Percentiles rank a stretch among this genome's conserved stretches.
phyloP scores from a whole-genome alignment of 2,113 vertebrate species.

The Thalassoma bifasciatum region DNA sequence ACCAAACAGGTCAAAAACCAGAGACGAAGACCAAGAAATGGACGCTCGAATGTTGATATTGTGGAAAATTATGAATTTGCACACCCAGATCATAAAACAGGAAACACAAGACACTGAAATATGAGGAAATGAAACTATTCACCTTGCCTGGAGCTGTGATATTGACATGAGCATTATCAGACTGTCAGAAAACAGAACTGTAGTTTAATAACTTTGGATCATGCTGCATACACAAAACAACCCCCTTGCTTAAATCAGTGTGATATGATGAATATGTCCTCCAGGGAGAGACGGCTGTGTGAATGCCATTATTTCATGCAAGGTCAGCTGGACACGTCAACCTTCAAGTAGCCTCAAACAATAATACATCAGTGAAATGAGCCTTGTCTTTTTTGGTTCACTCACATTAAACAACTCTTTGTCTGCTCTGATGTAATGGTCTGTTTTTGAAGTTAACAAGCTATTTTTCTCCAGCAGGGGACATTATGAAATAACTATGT shows the following conservation, averaged over 20 bases:
- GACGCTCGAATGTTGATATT: no score
- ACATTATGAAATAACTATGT: conserved; percentile 69
- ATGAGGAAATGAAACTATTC: no score
- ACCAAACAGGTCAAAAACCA: no score
- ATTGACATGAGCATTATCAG: no score
- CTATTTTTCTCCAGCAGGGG: conserved; percentile 53
- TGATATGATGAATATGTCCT: conserved; percentile 42
- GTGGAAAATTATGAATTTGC: no score
- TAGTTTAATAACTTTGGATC: conserved; percentile 50
- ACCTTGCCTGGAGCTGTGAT: no score
- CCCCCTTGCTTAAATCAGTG: conserved; percentile 23
- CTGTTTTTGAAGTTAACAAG: conserved; percentile 34
- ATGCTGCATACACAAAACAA: conserved; percentile 5
- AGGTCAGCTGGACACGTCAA: conserved; percentile 37
- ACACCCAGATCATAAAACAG: no score
- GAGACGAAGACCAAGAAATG: no score
- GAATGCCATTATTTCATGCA: conserved; percentile 18
- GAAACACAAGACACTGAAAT: no score
- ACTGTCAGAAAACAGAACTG: conserved; percentile 17
- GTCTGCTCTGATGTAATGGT: background rate
- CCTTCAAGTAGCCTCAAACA: conserved; percentile 22
- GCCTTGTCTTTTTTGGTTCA: conserved; percentile 1
- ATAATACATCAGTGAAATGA: conserved; percentile 20
- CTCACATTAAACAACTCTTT: conserved; percentile 2
- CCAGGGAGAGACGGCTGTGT: conserved; percentile 19